Conservation (phyloP, 2,888 invertebrate species). For the Microctonus aethiopoides region DNA sequence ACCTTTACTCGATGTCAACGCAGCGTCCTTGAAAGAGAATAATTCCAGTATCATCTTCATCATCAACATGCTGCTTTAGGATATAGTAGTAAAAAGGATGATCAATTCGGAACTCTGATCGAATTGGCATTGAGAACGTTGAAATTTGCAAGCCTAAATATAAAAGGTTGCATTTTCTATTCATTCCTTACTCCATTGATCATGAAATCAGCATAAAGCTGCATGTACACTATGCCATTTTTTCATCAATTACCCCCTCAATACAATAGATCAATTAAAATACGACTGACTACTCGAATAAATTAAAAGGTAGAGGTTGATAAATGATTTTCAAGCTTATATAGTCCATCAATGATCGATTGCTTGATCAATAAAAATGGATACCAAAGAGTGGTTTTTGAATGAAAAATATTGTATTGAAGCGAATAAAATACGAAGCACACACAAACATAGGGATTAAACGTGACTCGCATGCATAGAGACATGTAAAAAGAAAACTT, state of each 20-base stretch:
- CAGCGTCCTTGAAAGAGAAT: slow-evolving; percentile 34
- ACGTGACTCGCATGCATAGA: neutral
- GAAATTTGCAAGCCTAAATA: slow-evolving; percentile 26
- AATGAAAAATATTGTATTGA: neutral
- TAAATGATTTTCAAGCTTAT: too few relatives aligned
- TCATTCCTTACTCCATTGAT: neutral
- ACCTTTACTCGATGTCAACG: slow-evolving; percentile 25
- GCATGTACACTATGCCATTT: neutral
- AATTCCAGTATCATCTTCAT: slow-evolving; percentile 20
- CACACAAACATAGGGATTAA: too few relatives aligned
- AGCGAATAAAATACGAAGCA: neutral
- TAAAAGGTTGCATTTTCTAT: slow-evolving; percentile 1
- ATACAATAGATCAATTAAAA: too few relatives aligned
- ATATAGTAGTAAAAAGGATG: slow-evolving; percentile 48
- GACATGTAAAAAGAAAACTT: too few relatives aligned
- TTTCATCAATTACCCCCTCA: too few relatives aligned
- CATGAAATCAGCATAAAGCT: slow-evolving; percentile 2
- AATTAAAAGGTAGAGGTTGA: too few relatives aligned
- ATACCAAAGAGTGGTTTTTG: too few relatives aligned
- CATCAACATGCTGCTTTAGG: slow-evolving; percentile 24
- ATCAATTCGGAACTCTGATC: slow-evolving; percentile 33
- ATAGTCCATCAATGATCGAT: too few relatives aligned
- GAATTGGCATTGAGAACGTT: slow-evolving; percentile 28
- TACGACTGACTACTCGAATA: too few relatives aligned
- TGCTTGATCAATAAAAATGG: too few relatives aligned